Conservation (phyloP, 2,888 invertebrate genomes). For the Rhogogaster chlorosoma region DNA sequence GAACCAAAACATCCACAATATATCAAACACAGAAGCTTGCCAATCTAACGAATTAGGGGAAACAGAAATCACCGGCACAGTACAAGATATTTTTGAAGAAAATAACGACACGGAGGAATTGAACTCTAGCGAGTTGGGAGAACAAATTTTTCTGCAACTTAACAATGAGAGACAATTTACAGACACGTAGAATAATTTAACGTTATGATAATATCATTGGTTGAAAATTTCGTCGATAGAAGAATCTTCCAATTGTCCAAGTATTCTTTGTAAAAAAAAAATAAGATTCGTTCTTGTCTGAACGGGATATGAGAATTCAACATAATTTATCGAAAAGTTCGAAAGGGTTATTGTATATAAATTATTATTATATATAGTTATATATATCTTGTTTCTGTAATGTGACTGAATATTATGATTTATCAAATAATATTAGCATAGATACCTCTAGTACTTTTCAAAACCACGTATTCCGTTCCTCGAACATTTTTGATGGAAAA, state of each 20-base stretch:
- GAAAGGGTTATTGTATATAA: not conserved
- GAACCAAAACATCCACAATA: too few species aligned
- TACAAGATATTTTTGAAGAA: conserved; percentile 74
- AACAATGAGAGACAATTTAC: not conserved
- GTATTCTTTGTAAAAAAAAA: not conserved
- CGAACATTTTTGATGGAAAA: not conserved
- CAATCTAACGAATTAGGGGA: not conserved
- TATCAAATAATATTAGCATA: not conserved
- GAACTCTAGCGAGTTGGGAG: conserved; percentile 66
- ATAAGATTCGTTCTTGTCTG: not conserved
- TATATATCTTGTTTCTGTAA: not conserved
- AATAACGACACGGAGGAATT: conserved; percentile 70
- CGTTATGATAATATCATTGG: not conserved
- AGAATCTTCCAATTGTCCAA: not conserved
- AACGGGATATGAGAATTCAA: not conserved
- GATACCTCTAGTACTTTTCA: not conserved
- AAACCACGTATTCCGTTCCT: not conserved
- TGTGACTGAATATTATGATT: conserved; percentile 27
- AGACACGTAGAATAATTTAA: not conserved
- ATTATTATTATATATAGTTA: not conserved
- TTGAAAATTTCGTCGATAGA: not conserved
- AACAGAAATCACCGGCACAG: conserved; percentile 67
- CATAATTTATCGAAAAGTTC: not conserved
- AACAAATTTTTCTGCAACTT: conserved; percentile 58
- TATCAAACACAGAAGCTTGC: not conserved